These are phyloP conservation scores for Acanthopleura granulata DNA, from an alignment of 2,888 invertebrate genomes.

Conservation along the genomic window DNA sequence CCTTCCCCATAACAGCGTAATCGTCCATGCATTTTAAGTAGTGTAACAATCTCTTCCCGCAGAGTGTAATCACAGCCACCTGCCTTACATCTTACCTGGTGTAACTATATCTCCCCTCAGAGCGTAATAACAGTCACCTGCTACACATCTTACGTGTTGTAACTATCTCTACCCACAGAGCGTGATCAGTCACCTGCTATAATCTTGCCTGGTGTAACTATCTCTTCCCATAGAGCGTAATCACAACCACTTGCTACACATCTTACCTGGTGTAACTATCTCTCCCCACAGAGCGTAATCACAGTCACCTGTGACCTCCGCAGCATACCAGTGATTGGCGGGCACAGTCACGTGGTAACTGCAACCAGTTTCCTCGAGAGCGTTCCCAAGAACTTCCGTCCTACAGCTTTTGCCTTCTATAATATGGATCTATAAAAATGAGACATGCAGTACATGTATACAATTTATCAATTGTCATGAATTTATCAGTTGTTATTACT, in stretches of 20 bases:
- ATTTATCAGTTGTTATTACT: no score
- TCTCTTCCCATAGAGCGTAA: not conserved
- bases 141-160: no score
- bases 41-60: no score
- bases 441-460: not conserved
- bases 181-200: not conserved
- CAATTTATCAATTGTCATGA: not conserved
- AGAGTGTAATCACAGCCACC: no score
- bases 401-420: not conserved
- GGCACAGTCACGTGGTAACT: not conserved
- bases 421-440: not conserved
- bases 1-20: no score
- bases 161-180: no score
- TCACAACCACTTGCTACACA: not conserved
- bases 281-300: not conserved
- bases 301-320: not conserved
- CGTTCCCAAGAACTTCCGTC: not conserved
- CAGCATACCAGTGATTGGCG: not conserved
- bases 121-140: no score
- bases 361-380: not conserved
- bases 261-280: constrained; percentile 7
- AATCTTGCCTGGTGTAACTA: not conserved
- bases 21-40: no score
- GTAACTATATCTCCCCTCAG: no score
- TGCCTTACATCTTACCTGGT: no score